A percentile compares a stretch with the other conserved stretches of the same genome.
Evolutionary conservation across 2,797 vertebrate genomes (phyloP).

Genomic region (Silurus aristotelis): DNA sequence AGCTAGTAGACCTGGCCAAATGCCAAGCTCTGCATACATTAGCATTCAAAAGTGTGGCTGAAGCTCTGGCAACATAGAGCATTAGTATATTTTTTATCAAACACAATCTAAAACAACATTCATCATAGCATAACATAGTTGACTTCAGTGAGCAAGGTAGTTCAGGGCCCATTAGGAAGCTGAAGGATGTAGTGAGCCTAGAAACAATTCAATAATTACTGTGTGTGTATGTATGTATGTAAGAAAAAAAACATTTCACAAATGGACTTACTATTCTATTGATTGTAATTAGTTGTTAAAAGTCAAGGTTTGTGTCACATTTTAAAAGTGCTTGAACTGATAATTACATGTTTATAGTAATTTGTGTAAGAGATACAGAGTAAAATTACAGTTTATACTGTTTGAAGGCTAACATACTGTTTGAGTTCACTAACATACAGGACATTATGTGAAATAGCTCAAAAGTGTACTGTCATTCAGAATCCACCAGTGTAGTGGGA

Average conservation of each 20-base stretch:
- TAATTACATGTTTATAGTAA: not conserved
- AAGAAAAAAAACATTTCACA: slow-evolving; percentile 57
- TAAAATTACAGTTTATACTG: not conserved
- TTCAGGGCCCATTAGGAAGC: slow-evolving; percentile 48
- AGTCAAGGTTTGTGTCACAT: slow-evolving; percentile 50
- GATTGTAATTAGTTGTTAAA: slow-evolving; percentile 65
- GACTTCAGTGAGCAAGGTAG: slow-evolving; percentile 42
- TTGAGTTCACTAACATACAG: not conserved
- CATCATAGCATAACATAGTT: slow-evolving; percentile 60
- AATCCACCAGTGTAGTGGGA: not conserved
- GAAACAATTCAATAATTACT: slow-evolving; percentile 68
- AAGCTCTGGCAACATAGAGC: slow-evolving; percentile 43
- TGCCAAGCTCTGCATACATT: slow-evolving; percentile 70
- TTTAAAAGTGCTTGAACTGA: not conserved
- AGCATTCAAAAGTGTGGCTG: slow-evolving; percentile 62
- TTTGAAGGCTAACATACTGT: not conserved
- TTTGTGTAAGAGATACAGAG: not conserved
- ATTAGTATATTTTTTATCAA: slow-evolving; percentile 63
- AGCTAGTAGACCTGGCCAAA: slow-evolving; percentile 64
- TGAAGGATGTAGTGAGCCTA: slow-evolving; percentile 49
- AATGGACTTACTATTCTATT: slow-evolving; percentile 60
- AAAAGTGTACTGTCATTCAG: not conserved
- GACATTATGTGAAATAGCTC: not conserved
- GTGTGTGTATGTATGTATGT: slow-evolving; percentile 28
- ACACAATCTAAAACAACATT: slow-evolving; percentile 63